A percentile compares a stretch with the other conserved stretches of the same genome.
These are phyloP conservation scores for Ferrisia virgata DNA, from an alignment of 2,888 invertebrate genomes.

Conservation along the genomic window DNA sequence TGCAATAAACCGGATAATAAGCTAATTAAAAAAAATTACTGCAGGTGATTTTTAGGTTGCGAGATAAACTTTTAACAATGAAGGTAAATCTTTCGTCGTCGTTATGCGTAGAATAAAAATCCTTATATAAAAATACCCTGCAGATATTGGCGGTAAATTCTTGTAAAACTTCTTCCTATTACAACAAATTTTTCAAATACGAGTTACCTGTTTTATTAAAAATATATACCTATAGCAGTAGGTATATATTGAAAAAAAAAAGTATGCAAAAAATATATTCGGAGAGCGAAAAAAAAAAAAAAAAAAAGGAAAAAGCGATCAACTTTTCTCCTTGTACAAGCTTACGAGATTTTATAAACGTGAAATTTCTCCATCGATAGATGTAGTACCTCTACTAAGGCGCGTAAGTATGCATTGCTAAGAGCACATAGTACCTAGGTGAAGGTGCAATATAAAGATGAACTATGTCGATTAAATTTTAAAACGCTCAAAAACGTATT, in stretches of 20 bases:
- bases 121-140: neutral
- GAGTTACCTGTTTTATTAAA: neutral
- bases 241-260: too few relatives aligned
- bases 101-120: neutral
- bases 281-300: neutral
- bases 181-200: neutral
- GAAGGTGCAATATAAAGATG: too few relatives aligned
- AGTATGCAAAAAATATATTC: neutral
- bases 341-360: neutral
- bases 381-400: too few relatives aligned
- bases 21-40: neutral
- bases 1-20: neutral
- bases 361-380: neutral
- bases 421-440: too few relatives aligned
- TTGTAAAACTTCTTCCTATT: neutral
- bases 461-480: too few relatives aligned
- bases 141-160: neutral
- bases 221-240: too few relatives aligned
- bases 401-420: too few relatives aligned
- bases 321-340: too few relatives aligned
- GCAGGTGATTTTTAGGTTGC: neutral
- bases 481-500: too few relatives aligned
- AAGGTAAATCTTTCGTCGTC: neutral
- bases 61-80: constrained; percentile 8
- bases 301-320: neutral